Percentiles rank a stretch among this genome's conserved stretches.
phyloP scores from a whole-genome alignment of 2,888 invertebrate genomes.

The Pollenia griseotomentosa region DNA sequence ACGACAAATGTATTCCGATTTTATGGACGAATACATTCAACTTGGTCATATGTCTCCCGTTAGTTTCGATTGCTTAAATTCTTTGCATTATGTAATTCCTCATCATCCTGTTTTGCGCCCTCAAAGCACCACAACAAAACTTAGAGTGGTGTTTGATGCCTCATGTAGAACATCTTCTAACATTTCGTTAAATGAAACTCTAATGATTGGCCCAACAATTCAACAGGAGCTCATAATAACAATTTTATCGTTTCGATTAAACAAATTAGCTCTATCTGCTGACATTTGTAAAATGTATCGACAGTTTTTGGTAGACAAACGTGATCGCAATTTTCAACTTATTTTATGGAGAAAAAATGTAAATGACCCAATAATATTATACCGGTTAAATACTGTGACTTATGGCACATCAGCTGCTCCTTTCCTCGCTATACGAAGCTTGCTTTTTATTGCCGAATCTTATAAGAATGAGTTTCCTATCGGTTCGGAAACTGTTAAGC shows the following conservation, averaged over 20 bases:
- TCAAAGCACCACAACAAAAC: conserved; percentile 57
- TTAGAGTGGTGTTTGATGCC: conserved; percentile 59
- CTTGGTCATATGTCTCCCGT: conserved; percentile 32
- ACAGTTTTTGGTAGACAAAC: conserved; percentile 43
- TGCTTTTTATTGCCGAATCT: conserved; percentile 43
- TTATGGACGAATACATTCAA: conserved; percentile 55
- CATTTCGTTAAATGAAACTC: conserved; percentile 63
- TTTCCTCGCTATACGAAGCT: conserved; percentile 53
- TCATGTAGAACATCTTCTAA: conserved; percentile 58
- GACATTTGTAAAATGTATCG: conserved; percentile 62
- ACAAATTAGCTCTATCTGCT: conserved; percentile 51
- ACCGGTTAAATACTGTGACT: conserved; percentile 29
- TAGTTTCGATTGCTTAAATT: neutral
- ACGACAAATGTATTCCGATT: conserved; percentile 39
- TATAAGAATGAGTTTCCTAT: conserved; percentile 13
- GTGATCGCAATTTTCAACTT: conserved; percentile 48
- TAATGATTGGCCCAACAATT: conserved; percentile 68
- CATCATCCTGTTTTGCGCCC: conserved; percentile 55
- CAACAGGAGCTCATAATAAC: conserved; percentile 63
- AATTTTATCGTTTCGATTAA: conserved; percentile 50
- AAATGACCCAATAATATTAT: neutral
- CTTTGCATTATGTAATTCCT: conserved; percentile 52
- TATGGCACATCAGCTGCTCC: conserved; percentile 52
- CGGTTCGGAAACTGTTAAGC: conserved; percentile 6
- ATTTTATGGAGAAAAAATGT: conserved; percentile 50